These are phyloP conservation scores for Sipha flava DNA, from an alignment of 1,140 invertebrate genomes.

Conservation along the genomic window DNA sequence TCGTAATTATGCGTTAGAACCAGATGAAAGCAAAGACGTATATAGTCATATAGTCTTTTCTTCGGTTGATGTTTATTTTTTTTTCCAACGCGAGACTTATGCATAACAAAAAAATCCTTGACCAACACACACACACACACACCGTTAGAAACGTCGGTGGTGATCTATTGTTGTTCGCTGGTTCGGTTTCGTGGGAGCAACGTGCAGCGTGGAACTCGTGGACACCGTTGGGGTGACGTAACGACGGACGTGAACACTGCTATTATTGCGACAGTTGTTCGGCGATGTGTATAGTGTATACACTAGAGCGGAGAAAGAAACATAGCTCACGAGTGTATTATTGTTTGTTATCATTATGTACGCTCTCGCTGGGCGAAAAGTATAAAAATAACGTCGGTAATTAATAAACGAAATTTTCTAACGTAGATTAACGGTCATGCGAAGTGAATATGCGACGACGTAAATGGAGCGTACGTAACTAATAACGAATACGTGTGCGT, in stretches of 20 bases:
- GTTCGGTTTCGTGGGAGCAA: not conserved
- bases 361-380: not conserved
- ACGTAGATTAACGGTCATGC: slow-evolving; percentile 3
- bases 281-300: not conserved
- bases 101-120: not conserved
- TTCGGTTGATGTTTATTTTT: too few relatives aligned
- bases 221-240: not conserved
- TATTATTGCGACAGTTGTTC: not conserved
- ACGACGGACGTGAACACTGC: not conserved
- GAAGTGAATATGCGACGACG: slow-evolving; percentile 7
- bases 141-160: not conserved
- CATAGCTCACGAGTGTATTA: slow-evolving; percentile 3
- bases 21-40: too few relatives aligned
- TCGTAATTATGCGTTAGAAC: too few relatives aligned
- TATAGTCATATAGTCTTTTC: too few relatives aligned
- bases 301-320: not conserved
- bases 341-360: slow-evolving; percentile 1
- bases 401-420: not conserved
- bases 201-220: not conserved
- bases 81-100: too few relatives aligned
- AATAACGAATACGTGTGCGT: not conserved
- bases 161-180: not conserved
- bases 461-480: not conserved
- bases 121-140: not conserved
- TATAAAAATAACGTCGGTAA: not conserved